These are phyloP conservation scores for Sebastes steindachneri DNA, from an alignment of 2,797 vertebrate species.

Conservation along the genomic window DNA sequence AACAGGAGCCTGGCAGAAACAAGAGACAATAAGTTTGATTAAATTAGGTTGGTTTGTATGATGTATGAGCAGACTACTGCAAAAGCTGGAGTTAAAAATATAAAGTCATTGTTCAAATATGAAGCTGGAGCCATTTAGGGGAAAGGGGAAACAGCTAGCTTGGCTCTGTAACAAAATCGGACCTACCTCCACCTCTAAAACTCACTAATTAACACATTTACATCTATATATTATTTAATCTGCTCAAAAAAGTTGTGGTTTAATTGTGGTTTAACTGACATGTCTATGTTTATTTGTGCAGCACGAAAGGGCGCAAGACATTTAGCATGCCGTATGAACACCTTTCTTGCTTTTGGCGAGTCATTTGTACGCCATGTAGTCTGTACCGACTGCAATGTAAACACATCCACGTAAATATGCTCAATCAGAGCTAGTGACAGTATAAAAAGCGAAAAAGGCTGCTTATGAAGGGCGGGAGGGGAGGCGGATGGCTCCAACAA, in stretches of 20 bases:
- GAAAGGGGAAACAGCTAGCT: neutral
- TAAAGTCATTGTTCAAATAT: neutral
- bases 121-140: neutral
- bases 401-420: no score
- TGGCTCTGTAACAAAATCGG: neutral
- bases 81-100: neutral
- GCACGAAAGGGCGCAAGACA: no score
- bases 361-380: no score
- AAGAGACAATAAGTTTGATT: neutral
- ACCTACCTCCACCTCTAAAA: neutral
- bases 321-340: no score
- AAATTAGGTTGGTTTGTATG: neutral
- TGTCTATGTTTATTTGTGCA: neutral
- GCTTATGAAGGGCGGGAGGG: no score
- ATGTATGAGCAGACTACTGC: neutral
- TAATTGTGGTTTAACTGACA: neutral
- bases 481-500: no score
- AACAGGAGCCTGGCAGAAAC: constrained; percentile 90
- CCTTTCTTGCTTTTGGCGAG: no score
- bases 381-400: no score
- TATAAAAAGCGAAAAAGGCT: no score
- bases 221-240: neutral
- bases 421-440: no score
- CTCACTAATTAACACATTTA: neutral
- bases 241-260: neutral